phyloP scores from a whole-genome alignment of 2,113 vertebrate genomes.

The Muntiacus reevesi region DNA sequence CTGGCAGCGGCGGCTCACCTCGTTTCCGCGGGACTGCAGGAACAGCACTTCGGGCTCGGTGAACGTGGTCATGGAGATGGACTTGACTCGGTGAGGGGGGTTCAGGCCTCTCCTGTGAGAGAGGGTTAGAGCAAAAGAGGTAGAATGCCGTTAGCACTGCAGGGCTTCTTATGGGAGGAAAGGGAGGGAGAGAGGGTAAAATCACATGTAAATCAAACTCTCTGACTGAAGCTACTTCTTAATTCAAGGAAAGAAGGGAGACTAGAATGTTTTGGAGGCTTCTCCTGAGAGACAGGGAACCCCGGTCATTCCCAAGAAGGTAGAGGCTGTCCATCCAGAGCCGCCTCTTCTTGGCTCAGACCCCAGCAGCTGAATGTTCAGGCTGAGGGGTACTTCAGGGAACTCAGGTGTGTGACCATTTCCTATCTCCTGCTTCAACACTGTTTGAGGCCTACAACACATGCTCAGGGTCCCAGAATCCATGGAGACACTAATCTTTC shows the following conservation, averaged over 20 bases:
- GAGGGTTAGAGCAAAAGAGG: not conserved
- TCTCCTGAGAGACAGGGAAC: not conserved
- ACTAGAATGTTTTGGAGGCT: not conserved
- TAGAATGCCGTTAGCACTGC: not conserved
- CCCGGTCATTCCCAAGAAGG: not conserved
- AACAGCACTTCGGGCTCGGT: conserved; percentile 93
- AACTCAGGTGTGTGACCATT: not conserved
- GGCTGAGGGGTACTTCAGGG: not conserved
- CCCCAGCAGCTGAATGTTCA: not conserved
- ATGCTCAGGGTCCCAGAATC: not conserved
- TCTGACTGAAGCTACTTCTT: not conserved
- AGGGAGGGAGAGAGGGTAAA: not conserved
- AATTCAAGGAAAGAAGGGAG: not conserved
- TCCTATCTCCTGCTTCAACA: not conserved
- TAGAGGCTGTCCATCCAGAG: not conserved
- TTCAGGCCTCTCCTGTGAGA: conserved; percentile 91
- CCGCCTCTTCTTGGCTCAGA: not conserved
- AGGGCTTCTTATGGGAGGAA: not conserved
- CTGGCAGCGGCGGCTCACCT: conserved; percentile 79
- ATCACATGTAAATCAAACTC: not conserved
- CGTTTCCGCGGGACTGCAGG: conserved; percentile 92
- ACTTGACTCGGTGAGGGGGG: conserved; percentile 93
- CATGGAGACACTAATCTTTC: not conserved
- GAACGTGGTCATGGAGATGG: conserved; percentile 97
- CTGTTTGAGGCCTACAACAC: not conserved